Evolutionary conservation across 2,797 vertebrate species (phyloP), one percentile per base, ranked within the genome.

Genomic region (Gymnoscopelus microlampas): DNA sequence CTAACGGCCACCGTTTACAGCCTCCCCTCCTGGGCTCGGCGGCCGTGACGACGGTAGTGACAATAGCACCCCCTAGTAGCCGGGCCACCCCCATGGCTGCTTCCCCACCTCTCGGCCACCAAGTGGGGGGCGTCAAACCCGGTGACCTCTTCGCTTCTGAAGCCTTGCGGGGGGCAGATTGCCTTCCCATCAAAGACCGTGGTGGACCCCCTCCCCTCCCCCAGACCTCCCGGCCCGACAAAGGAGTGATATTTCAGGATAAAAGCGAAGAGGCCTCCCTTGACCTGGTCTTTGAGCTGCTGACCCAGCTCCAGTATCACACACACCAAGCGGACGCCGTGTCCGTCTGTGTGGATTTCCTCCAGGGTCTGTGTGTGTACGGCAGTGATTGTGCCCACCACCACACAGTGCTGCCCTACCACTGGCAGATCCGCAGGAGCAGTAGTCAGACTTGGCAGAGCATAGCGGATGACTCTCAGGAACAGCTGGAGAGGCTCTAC

Each of bases 281-380:
- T 74, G 97, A 98, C 84, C 92, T 99, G 76, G 97, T 99, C 53
- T 99, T 99, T 82, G 97, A 99, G 88, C 95, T 99, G 70, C 89
- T 99, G 86, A 99, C 97, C 73, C 97, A 99, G 90, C 93, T 99
- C 82, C 98, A 99, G 77, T 99, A 99, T 90, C 98, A 99, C 85
- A 98, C 96, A 15, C 98, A 98, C 85, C 96, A 97, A 91, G 94
- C 95, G n/a, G 96, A 98, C 0, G 94, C 93, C 0, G 85, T 98
- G 74, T 95, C 96, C 85, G 95, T 99, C 78, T 99, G 98, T 87
- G 96, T 97, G 93, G 95, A 98, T 89, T 99, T 99, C 87, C 95
- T 99, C 59, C 96, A 97, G 82, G 97, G 98, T 50, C 91, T 86
- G 69, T 99, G 98, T 75, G 89, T 94, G 77, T 98, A 96, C 59